Evolutionary conservation across 1,140 invertebrate genomes (phyloP).

Genomic region (Neocloeon triangulifer): DNA sequence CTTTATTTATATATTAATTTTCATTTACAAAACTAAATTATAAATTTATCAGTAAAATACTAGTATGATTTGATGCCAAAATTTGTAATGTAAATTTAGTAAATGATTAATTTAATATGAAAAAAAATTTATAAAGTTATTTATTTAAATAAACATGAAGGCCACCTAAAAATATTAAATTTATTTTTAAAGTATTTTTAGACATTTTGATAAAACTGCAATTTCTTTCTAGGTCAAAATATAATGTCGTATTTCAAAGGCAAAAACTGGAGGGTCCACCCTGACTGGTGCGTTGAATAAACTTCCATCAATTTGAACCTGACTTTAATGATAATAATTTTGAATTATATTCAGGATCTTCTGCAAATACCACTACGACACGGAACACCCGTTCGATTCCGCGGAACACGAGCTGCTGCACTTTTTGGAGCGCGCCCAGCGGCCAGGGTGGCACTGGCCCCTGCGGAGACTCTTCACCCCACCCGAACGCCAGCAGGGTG

Average conservation of each 20-base stretch:
- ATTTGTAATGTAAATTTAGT: too few relatives aligned
- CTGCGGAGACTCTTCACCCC: conserved; percentile 19
- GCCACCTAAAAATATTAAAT: too few relatives aligned
- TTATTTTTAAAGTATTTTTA: too few relatives aligned
- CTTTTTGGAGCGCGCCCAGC: conserved; percentile 48
- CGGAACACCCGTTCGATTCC: conserved; percentile 18
- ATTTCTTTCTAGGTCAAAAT: conserved; percentile 24
- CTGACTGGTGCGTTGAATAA: conserved; percentile 47
- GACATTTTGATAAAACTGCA: conserved; percentile 1
- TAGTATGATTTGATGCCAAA: too few relatives aligned
- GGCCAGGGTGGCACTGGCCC: conserved; percentile 52
- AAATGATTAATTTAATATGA: too few relatives aligned
- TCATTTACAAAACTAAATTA: too few relatives aligned
- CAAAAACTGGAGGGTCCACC: conserved; percentile 71
- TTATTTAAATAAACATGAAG: too few relatives aligned
- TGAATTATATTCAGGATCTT: conserved; percentile 15
- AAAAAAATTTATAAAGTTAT: too few relatives aligned
- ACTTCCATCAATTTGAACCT: not conserved
- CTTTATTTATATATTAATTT: too few relatives aligned
- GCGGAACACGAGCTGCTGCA: conserved; percentile 49
- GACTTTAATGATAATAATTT: too few relatives aligned
- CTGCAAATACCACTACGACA: conserved; percentile 26
- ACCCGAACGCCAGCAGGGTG: too few relatives aligned
- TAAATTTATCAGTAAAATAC: too few relatives aligned
- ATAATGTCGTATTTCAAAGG: conserved; percentile 41